phyloP scores from a whole-genome alignment of 2,888 invertebrate species.

The Pseudococcus viburni region DNA sequence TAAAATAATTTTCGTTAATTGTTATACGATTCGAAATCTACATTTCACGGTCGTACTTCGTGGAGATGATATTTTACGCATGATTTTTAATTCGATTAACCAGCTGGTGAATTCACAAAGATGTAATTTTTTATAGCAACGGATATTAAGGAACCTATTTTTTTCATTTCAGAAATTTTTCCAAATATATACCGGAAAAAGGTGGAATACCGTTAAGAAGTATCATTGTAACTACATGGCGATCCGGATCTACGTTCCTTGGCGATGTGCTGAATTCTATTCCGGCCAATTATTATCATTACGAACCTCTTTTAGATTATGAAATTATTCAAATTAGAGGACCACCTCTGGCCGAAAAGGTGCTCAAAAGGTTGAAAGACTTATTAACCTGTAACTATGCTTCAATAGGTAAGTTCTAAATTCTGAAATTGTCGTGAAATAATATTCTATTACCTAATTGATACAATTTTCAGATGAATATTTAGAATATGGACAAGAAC shows the following conservation, averaged over 20 bases:
- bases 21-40: slow-evolving; percentile 19
- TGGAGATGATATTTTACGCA: background rate
- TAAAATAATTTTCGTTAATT: slow-evolving; percentile 4
- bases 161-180: slow-evolving; percentile 73
- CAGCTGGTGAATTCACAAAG: background rate
- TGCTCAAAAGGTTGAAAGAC: slow-evolving; percentile 79
- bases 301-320: slow-evolving; percentile 88
- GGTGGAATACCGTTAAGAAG: slow-evolving; percentile 83
- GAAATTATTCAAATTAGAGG: slow-evolving; percentile 87
- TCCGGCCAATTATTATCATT: slow-evolving; percentile 91
- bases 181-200: slow-evolving; percentile 80
- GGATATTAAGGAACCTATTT: slow-evolving; percentile 1
- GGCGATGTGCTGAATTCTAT: slow-evolving; percentile 88
- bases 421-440: background rate
- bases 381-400: slow-evolving; percentile 85
- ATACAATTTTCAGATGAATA: slow-evolving; percentile 76
- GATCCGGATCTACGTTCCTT: slow-evolving; percentile 91
- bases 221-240: slow-evolving; percentile 89
- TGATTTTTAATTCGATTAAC: slow-evolving; percentile 29
- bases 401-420: slow-evolving; percentile 74
- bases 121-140: background rate
- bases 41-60: slow-evolving; percentile 2
- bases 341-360: slow-evolving; percentile 79
- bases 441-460: background rate
- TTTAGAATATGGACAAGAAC: slow-evolving; percentile 82